Base-by-base conservation (phyloP, 2,113 vertebrate species). In the Siphamia tubifer region DNA sequence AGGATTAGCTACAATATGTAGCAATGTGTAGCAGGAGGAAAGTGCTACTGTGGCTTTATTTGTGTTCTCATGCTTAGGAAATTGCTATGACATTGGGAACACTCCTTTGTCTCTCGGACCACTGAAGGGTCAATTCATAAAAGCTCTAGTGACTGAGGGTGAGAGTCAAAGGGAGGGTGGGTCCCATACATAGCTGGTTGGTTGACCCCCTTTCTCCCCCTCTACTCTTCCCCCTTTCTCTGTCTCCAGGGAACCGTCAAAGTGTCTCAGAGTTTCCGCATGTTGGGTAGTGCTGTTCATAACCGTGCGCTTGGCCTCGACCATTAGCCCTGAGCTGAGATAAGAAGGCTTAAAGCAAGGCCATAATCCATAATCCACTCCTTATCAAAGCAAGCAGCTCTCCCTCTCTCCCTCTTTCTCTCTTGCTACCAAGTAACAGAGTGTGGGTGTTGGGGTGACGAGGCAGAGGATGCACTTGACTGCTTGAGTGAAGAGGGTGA, bases 361-460 rank as follows among this genome's bases (percentile, higher is more conserved):
- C 77, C 68, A 68, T 89, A 91, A 92, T 91, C 88, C 82, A 84
- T 90, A 90, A 92, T 86, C 89, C 86, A 87, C 78, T 84, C 84
- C 87, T 88, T 91, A 91, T 88, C 87, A 92, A 92, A 90, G 85
- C 79, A 85, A 90, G 83, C 87, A 81, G 74, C 69, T 81, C 81
- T 81, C 82, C 55, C 57, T 60, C 78, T 55, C 58, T 66, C 58
- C 16, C 66, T 52, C 44, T 10, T 49, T 47, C 45, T 58, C 10
- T 61, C 56, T 21, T 13, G n/a, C 28, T 17, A 42, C 75, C 42
- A 70, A 39, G 35, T 40, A 70, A 74, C 60, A 58, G 32, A 43
- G 61, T 58, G 49, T 5, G 36, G 64, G 71, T 48, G 68, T 58
- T 30, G 7, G 72, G 80, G 57, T 61, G 72, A 73, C 8, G 62